phyloP scores from a whole-genome alignment of 2,797 vertebrate species.

The Chrysolophus pictus region DNA sequence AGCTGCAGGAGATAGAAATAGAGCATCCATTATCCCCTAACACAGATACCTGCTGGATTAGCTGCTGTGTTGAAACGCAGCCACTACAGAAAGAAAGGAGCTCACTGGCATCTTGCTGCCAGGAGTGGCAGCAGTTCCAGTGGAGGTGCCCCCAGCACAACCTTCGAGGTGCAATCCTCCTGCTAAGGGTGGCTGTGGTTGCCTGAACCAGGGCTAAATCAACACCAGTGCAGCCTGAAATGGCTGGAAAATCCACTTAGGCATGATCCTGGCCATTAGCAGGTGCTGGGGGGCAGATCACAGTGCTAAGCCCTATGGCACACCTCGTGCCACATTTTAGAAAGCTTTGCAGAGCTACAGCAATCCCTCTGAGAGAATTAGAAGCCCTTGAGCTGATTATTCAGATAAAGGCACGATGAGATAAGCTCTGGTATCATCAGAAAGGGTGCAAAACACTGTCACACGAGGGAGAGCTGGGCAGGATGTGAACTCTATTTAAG shows the following conservation, averaged over 20 bases:
- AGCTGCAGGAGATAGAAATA: not conserved
- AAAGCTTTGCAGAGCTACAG: not conserved
- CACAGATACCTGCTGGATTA: not conserved
- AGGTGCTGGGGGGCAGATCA: not conserved
- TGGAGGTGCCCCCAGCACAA: not conserved
- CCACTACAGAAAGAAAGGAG: not conserved
- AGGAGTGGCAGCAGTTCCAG: not conserved
- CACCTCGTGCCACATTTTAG: fast-evolving
- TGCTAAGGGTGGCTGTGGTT: not conserved
- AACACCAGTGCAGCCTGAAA: not conserved
- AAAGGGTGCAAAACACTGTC: constrained; percentile 15
- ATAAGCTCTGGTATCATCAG: constrained; percentile 2
- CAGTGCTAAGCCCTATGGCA: not conserved
- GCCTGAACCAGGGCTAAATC: not conserved
- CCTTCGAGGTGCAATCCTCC: not conserved
- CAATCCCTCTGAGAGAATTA: not conserved
- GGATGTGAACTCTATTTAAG: constrained; percentile 44
- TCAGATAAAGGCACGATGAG: not conserved
- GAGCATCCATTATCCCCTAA: fast-evolving
- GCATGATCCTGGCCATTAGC: not conserved
- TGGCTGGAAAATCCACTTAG: not conserved
- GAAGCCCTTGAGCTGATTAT: not conserved
- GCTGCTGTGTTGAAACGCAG: not conserved
- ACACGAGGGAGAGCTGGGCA: not conserved
- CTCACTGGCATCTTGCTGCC: not conserved